Conservation (phyloP, 2,888 invertebrate genomes). For the Buathra laborator region DNA sequence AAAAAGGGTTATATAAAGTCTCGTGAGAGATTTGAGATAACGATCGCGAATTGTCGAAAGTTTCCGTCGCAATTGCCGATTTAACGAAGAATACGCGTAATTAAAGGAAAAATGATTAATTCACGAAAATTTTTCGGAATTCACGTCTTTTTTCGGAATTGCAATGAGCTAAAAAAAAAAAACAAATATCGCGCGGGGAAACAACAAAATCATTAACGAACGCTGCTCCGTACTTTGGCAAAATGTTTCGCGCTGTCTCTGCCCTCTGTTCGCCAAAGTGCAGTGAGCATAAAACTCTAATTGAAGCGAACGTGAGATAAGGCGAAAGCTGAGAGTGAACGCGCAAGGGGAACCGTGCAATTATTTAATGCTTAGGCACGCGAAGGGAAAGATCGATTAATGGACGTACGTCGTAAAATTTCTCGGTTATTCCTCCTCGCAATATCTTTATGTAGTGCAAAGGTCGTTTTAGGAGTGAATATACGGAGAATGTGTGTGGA, state of each 20-base stretch:
- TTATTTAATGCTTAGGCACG: constrained; percentile 69
- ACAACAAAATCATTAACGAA: not conserved
- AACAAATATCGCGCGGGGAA: not conserved
- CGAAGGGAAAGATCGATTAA: constrained; percentile 65
- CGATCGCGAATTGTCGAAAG: not conserved
- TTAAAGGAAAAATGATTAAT: too few relatives aligned
- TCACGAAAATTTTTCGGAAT: too few relatives aligned
- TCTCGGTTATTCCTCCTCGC: constrained; percentile 41
- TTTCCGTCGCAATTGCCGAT: not conserved
- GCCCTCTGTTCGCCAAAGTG: constrained; percentile 28
- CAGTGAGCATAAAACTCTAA: constrained; percentile 68
- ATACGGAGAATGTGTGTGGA: too few relatives aligned
- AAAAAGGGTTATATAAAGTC: not conserved
- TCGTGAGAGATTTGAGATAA: not conserved
- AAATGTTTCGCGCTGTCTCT: constrained; percentile 12
- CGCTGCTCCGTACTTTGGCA: constrained; percentile 3
- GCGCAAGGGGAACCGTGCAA: constrained; percentile 60
- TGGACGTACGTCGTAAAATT: constrained; percentile 48
- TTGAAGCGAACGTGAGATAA: constrained; percentile 69
- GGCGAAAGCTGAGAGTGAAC: constrained; percentile 45
- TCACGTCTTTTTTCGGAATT: not conserved
- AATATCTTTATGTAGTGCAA: constrained; percentile 3
- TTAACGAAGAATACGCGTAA: not conserved
- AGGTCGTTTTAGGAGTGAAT: too few relatives aligned
- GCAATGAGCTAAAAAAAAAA: not conserved